Conservation (phyloP, 1,140 invertebrate species). For the Platorchestia sp. region DNA sequence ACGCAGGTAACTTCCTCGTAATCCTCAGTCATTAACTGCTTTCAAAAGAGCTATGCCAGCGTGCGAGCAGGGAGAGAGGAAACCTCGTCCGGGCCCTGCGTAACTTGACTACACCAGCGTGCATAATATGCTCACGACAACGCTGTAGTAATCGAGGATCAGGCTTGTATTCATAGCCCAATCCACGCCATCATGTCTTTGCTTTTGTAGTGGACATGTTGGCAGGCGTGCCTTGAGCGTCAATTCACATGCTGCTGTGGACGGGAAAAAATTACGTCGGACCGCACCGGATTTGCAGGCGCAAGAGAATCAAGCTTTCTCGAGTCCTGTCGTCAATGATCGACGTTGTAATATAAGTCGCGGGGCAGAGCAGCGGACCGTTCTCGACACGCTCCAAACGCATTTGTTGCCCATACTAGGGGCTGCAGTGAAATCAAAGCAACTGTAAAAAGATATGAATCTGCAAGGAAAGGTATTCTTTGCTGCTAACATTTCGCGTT, state of each 20-base stretch:
- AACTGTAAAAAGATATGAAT: not conserved
- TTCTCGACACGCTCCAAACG: not conserved
- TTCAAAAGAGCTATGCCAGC: not conserved
- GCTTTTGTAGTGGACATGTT: conserved; percentile 32
- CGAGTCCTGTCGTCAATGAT: conserved; percentile 16
- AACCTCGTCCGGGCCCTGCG: not conserved
- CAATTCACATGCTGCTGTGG: not conserved
- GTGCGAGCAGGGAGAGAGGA: not conserved
- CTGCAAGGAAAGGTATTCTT: not conserved
- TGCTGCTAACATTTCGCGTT: not conserved
- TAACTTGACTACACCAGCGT: not conserved
- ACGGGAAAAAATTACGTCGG: conserved; percentile 38
- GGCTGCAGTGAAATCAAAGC: not conserved
- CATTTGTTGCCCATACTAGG: not conserved
- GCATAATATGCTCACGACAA: conserved; percentile 22
- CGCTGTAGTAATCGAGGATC: conserved; percentile 18
- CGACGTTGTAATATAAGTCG: not conserved
- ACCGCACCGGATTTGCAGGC: not conserved
- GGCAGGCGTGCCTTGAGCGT: conserved; percentile 18
- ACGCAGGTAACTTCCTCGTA: not conserved
- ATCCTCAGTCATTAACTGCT: not conserved
- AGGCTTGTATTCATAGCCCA: conserved; percentile 11
- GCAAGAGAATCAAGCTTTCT: conserved; percentile 7
- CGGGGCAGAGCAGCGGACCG: not conserved
- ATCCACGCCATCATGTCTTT: conserved; percentile 28